Base-by-base conservation (phyloP, 2,113 vertebrate genomes). In the Vimba vimba region DNA sequence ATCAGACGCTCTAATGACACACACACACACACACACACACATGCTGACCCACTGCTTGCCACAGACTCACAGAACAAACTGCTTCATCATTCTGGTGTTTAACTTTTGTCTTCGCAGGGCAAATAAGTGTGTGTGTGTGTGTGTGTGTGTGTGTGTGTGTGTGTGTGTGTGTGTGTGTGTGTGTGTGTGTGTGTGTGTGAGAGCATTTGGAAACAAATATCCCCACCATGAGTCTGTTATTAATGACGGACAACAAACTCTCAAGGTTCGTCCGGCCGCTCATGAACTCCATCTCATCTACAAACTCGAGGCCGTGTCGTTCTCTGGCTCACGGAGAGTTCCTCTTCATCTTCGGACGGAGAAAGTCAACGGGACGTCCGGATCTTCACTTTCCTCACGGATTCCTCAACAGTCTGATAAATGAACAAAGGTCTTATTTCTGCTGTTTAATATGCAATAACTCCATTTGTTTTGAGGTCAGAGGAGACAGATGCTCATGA, bases 401-500 rank as follows among this genome's bases (percentile, higher is more conserved):
- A 43, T 50, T 33, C 7, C 19, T 36, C 33, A 17, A 23, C 82
- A 84, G 39, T 76, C 30, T n/a, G 27, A 82, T n/a, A 76, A 69
- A 71, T 77, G 19, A 82, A 71, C 21, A 59, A 12, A 82, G 73
- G 69, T 86, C 50, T 59, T 52, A 47, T 84, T 85, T 9, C 52
- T n/a, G 57, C 30, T 79, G 74, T 91, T 92, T 85, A 74, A 90
- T 90, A 91, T 82, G 87, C 88, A 83, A 76, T 90, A 84, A 86
- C 83, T 84, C 73, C 2, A 19, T 23, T 19, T 62, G 50, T 75
- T 87, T 87, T 36, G 39, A 73, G 92, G 93, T 94, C 93, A 91
- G 57, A 74, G 4, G 76, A 91, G 90, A 79, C 93, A 93, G 93
- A 91, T 94, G 94, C 87, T 94, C 92, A 94, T 94, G 91, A 94